Evolutionary conservation across 2,888 invertebrate genomes (phyloP).

Genomic region (Drosophila nr. medialis): DNA sequence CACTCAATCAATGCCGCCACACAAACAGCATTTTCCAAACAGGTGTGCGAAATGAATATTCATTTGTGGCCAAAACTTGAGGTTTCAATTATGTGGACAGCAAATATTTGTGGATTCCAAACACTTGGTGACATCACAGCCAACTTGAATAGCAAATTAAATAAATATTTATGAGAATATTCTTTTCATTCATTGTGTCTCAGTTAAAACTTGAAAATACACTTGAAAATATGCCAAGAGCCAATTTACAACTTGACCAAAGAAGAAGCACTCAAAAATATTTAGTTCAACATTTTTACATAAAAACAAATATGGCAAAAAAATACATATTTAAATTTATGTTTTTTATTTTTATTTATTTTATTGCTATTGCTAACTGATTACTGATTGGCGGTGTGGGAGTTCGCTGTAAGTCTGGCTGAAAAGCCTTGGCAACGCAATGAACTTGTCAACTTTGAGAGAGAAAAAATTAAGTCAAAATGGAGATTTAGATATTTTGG

Average conservation of each 20-base stretch:
- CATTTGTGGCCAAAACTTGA: constrained; percentile 25
- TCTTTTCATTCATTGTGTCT: not conserved
- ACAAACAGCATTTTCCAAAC: constrained; percentile 6
- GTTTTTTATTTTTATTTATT: too few relatives aligned
- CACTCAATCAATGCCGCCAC: constrained; percentile 49
- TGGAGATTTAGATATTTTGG: constrained; percentile 26
- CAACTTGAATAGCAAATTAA: not conserved
- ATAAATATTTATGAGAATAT: not conserved
- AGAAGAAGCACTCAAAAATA: not conserved
- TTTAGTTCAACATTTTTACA: not conserved
- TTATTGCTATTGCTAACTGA: not conserved
- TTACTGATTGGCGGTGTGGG: not conserved
- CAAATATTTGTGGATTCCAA: constrained; percentile 26
- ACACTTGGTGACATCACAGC: constrained; percentile 15
- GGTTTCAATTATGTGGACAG: constrained; percentile 6
- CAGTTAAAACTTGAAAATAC: not conserved
- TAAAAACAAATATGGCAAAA: not conserved
- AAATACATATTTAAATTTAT: too few relatives aligned
- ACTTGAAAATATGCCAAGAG: not conserved
- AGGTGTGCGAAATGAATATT: constrained; percentile 34
- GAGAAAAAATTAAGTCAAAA: constrained; percentile 8
- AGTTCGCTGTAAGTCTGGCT: not conserved
- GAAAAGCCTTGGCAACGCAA: not conserved
- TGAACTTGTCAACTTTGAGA: constrained; percentile 16
- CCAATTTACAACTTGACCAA: not conserved